phyloP scores from a whole-genome alignment of 2,113 vertebrate genomes.

The Petaurus breviceps region DNA sequence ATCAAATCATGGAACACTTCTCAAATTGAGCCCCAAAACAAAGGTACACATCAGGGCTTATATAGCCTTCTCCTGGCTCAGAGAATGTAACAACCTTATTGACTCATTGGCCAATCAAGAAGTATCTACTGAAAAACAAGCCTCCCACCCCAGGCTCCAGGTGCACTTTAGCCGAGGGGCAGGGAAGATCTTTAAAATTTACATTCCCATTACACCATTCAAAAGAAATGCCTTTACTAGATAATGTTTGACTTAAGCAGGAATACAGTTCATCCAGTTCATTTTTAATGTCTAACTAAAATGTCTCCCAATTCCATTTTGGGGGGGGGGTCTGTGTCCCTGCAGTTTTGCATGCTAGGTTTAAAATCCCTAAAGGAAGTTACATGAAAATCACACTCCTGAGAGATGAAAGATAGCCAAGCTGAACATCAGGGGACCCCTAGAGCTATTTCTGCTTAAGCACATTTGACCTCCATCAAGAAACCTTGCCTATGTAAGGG shows the following conservation, averaged over 20 bases:
- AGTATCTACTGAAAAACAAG: no score
- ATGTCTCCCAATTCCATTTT: neutral
- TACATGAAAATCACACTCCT: neutral
- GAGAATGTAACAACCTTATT: no score
- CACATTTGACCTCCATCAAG: slow-evolving; percentile 46
- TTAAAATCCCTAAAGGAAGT: neutral
- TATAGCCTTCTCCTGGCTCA: no score
- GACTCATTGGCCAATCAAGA: no score
- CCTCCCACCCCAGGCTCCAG: no score
- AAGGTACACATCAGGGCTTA: no score
- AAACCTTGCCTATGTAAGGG: slow-evolving; percentile 61
- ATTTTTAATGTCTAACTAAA: neutral
- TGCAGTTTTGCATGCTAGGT: neutral
- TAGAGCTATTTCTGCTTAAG: slow-evolving; percentile 51
- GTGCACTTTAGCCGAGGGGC: no score
- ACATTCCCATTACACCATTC: no score
- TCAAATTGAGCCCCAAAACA: no score
- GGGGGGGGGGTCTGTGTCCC: neutral
- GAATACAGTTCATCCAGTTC: neutral
- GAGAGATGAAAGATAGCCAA: neutral
- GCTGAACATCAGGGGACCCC: slow-evolving; percentile 30
- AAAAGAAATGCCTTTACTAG: neutral
- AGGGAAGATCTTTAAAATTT: no score
- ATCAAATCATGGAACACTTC: no score
- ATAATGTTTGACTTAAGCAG: neutral